These are phyloP conservation scores for Chloropsis hardwickii DNA, from an alignment of 2,113 vertebrate species.

Conservation along the genomic window DNA sequence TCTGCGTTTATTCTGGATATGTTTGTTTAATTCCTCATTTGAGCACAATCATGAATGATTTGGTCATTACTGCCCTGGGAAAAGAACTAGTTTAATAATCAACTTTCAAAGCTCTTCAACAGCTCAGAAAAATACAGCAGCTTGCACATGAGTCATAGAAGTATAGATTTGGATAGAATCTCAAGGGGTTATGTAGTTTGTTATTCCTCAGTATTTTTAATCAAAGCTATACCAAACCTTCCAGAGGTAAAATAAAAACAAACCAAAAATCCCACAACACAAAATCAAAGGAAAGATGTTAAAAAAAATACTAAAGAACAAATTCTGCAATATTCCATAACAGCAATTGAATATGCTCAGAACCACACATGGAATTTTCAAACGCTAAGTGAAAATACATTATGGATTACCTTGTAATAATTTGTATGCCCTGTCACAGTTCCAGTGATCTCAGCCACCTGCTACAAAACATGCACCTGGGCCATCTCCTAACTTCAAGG, in stretches of 20 bases:
- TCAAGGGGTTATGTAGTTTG: neutral
- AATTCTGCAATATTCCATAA: neutral
- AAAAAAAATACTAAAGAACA: neutral
- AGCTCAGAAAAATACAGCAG: neutral
- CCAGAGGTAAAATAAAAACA: neutral
- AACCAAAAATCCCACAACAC: neutral
- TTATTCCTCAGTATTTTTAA: neutral
- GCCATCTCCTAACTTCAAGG: neutral
- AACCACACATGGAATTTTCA: neutral
- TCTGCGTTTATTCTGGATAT: constrained; percentile 18
- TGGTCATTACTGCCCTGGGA: constrained; percentile 16
- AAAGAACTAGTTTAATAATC: constrained; percentile 27
- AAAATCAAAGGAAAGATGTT: neutral
- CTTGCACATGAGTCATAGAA: neutral
- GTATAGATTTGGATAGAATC: neutral
- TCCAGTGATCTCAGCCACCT: neutral
- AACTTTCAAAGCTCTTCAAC: neutral
- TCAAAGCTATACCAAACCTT: neutral
- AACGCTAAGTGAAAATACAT: neutral
- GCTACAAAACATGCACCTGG: neutral
- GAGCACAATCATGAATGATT: neutral
- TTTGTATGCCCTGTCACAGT: neutral
- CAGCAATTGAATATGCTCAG: neutral
- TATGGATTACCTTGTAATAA: neutral
- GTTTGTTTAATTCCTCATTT: constrained; percentile 35